Base-by-base conservation (phyloP, 2,888 invertebrate species). In the Myopa tessellatipennis region DNA sequence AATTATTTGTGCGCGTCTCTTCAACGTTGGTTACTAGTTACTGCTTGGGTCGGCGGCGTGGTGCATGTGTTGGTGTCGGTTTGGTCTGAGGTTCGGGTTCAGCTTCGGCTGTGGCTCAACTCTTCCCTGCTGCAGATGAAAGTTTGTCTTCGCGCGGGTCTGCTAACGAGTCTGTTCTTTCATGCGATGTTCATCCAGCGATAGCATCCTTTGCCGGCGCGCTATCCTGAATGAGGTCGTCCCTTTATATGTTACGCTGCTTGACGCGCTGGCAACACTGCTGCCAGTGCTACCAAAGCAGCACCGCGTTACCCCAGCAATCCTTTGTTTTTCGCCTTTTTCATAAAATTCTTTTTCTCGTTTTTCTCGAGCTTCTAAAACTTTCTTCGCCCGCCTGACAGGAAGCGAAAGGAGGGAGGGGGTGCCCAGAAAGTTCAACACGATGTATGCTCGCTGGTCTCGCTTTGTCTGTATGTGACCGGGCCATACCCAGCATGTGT, bases 111-210 rank as follows among this genome's bases (percentile, higher is more conserved):
- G 34, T 18, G 52, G 69, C 52, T 69, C 34, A 38, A 40, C 45
- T 38, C 45, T 5, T n/a, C 68, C 3, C n/a, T 55, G 71, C 52
- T 72, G 77, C 75, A 76, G 74, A 61, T 68, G 58, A 77, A 79
- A 79, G 79, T 77, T 79, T 77, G 79, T 77, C 77, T 76, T 77
- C 40, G 14, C 72, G 45, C 45, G 52, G 55, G 68, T 45, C 36
- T 58, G 61, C 68, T 61, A 74, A 74, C 52, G 69, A 71, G 65
- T 61, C 60, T 65, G 65, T 71, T 65, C 71, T 45, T 61, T 72
- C 61, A 52, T 61, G 70, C 69, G 40, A 45, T 61, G 61, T 40
- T 26, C n/a, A 34, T 7, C 36, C 55, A 68, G 63, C 63, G 38
- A 26, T 34, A 45, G 69, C 40, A 75, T 75, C 69, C 69, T 58